These are phyloP conservation scores for Petrolisthes cinctipes DNA, from an alignment of 2,888 invertebrate species.

Conservation along the genomic window DNA sequence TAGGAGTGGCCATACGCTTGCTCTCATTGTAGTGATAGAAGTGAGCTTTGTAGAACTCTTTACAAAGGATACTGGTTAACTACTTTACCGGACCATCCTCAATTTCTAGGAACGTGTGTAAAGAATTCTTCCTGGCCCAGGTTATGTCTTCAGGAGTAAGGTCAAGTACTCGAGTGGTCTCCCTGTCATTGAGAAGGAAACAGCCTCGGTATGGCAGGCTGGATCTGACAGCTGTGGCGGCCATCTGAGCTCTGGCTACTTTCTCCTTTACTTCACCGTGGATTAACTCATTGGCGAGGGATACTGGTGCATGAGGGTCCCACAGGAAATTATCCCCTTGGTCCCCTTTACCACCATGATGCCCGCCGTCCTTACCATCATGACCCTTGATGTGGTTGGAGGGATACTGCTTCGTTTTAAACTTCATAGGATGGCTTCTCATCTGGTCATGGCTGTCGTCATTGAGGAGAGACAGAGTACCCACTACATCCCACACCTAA, in stretches of 20 bases:
- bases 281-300: not conserved
- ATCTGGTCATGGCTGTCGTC: no score
- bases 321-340: not conserved
- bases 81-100: not conserved
- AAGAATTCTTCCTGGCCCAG: not conserved
- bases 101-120: not conserved
- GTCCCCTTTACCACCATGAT: no score
- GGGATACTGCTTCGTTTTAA: no score
- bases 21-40: not conserved
- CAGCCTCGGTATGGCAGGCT: constrained; percentile 10
- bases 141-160: not conserved
- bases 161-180: not conserved
- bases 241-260: not conserved
- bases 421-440: no score
- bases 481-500: no score
- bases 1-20: not conserved
- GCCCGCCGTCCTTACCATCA: no score
- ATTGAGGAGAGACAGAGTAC: no score
- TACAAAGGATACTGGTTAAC: not conserved
- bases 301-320: not conserved
- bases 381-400: no score
- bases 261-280: not conserved
- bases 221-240: not conserved
- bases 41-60: not conserved
- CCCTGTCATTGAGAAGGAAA: not conserved